Conservation (phyloP, 35 echinoderm and acorn worm species). For the Stichopus chloronotus region DNA sequence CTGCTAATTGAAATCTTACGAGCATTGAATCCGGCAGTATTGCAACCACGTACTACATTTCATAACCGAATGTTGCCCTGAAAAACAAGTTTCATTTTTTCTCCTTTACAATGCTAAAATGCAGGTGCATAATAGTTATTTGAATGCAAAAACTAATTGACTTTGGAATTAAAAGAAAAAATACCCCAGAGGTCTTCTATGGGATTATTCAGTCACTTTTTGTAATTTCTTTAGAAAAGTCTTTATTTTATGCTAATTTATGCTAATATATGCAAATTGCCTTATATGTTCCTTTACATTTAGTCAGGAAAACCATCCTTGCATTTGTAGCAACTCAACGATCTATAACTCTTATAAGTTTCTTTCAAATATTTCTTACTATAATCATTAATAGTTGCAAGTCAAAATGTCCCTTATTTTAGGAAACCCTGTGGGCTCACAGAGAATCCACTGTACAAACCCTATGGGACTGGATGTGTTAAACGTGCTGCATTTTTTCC, state of each 20-base stretch:
- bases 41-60: too few relatives aligned
- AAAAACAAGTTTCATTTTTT: too few relatives aligned
- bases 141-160: too few relatives aligned
- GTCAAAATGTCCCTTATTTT: neutral
- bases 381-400: neutral
- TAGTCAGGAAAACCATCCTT: neutral
- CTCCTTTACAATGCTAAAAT: too few relatives aligned
- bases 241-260: neutral
- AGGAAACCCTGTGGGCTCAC: neutral
- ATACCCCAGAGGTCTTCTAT: too few relatives aligned
- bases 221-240: neutral
- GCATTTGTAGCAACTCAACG: neutral
- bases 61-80: too few relatives aligned
- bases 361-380: neutral
- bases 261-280: neutral
- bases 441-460: slow-evolving; percentile 15
- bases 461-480: neutral
- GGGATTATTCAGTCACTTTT: neutral
- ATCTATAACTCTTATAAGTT: neutral
- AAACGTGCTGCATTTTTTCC: too few relatives aligned
- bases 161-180: too few relatives aligned
- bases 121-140: too few relatives aligned
- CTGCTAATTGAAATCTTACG: too few relatives aligned
- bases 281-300: neutral
- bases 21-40: too few relatives aligned